Conservation (phyloP, 2,113 vertebrate species). For the Trematomus loennbergii region DNA sequence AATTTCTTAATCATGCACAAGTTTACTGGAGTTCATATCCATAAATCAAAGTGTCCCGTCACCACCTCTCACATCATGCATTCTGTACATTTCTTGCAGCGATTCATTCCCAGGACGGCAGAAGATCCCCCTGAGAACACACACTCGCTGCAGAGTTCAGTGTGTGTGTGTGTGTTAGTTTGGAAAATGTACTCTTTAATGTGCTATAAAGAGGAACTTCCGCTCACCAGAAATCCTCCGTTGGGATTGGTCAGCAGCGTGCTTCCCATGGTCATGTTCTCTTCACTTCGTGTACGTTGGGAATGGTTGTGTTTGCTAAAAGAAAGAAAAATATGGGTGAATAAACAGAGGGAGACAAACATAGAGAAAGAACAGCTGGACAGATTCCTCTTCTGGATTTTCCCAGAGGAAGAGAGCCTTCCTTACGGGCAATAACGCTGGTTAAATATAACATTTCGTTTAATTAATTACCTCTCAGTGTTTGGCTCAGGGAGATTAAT, state of each 20-base stretch:
- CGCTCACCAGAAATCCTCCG: constrained; percentile 95
- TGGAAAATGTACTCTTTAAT: constrained; percentile 4
- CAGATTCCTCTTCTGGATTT: constrained; percentile 68
- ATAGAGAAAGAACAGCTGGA: constrained; percentile 69
- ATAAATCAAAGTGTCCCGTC: not conserved
- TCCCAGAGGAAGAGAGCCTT: constrained; percentile 69
- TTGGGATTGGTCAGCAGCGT: constrained; percentile 95
- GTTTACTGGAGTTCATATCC: constrained; percentile 2
- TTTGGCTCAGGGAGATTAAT: constrained; percentile 13
- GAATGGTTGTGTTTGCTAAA: constrained; percentile 88
- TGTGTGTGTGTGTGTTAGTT: not conserved
- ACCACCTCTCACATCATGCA: not conserved
- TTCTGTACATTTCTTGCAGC: constrained; percentile 41
- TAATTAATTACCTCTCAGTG: constrained; percentile 23
- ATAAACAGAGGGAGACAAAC: constrained; percentile 75
- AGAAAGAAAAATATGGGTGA: constrained; percentile 64
- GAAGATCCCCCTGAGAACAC: constrained; percentile 34
- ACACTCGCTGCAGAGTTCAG: constrained; percentile 3
- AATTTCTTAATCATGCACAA: constrained; percentile 8
- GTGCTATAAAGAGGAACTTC: constrained; percentile 8
- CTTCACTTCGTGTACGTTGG: constrained; percentile 94
- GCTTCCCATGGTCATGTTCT: constrained; percentile 98
- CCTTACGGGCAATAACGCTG: constrained; percentile 19
- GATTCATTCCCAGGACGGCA: constrained; percentile 54
- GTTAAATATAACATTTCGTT: constrained; percentile 4